Percentiles rank a stretch among this genome's conserved stretches.
phyloP scores from a whole-genome alignment of 2,888 invertebrate genomes.

The Tanypteryx hageni region DNA sequence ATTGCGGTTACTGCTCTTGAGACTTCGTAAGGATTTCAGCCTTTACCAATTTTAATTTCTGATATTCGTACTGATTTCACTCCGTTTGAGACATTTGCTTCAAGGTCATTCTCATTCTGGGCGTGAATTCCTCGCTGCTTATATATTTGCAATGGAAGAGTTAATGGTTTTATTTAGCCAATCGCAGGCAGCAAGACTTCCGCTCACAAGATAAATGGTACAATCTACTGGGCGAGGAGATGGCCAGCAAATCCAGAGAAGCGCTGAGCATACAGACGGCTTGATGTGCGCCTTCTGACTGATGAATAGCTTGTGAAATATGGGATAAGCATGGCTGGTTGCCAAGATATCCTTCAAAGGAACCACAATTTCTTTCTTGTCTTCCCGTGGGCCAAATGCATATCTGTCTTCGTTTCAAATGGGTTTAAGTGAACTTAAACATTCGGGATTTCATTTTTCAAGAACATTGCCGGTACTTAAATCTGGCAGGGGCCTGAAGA shows the following conservation, averaged over 20 bases:
- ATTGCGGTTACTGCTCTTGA: too few species aligned
- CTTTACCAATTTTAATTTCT: too few species aligned
- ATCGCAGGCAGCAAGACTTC: conserved; percentile 44
- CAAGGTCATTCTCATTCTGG: background rate
- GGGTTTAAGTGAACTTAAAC: conserved; percentile 32
- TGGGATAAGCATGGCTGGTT: conserved; percentile 18
- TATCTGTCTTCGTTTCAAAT: conserved; percentile 17
- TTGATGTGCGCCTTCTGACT: conserved; percentile 20
- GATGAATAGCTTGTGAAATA: conserved; percentile 28
- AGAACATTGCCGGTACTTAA: background rate
- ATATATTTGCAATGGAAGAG: background rate
- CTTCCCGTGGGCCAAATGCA: conserved; percentile 7
- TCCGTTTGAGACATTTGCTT: background rate
- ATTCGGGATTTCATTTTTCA: conserved; percentile 25
- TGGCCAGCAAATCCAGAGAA: background rate
- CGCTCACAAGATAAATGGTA: conserved; percentile 40
- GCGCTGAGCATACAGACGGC: conserved; percentile 25
- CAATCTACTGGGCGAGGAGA: conserved; percentile 49
- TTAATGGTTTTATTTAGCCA: conserved; percentile 39
- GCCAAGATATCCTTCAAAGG: conserved; percentile 27
- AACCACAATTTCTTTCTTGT: conserved; percentile 35
- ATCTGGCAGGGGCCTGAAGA: background rate
- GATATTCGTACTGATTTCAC: too few species aligned
- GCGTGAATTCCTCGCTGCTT: background rate
- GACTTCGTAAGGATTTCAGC: too few species aligned